Conservation (phyloP, 1,140 invertebrate species). For the Bicyclus anynana region DNA sequence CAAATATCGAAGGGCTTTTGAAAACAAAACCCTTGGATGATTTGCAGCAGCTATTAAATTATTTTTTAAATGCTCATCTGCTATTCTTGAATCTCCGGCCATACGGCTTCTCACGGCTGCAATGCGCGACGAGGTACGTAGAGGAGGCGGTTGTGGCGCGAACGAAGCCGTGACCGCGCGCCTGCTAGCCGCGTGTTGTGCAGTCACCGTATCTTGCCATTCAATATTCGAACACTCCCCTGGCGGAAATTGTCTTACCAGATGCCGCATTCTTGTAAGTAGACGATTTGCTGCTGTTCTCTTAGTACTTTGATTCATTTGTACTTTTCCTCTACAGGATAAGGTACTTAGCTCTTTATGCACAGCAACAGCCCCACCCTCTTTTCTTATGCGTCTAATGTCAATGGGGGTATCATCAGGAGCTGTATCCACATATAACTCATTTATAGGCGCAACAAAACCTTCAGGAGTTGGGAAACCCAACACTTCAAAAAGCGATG, state of each 20-base stretch:
- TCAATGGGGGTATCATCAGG: conserved; percentile 46
- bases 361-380: conserved; percentile 56
- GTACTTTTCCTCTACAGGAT: conserved; percentile 40
- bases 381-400: conserved; percentile 47
- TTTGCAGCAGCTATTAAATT: conserved; percentile 37
- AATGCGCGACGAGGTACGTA: conserved; percentile 24
- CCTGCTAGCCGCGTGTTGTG: conserved; percentile 56
- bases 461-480: conserved; percentile 41
- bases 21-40: conserved; percentile 46
- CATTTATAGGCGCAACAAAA: conserved; percentile 27
- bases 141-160: conserved; percentile 47
- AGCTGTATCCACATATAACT: conserved; percentile 31
- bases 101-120: conserved; percentile 45
- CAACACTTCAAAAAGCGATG: conserved; percentile 43
- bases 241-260: conserved; percentile 57
- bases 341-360: conserved; percentile 57
- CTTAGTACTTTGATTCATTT: conserved; percentile 60
- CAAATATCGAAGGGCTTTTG: conserved; percentile 49
- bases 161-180: conserved; percentile 63
- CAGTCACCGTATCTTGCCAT: conserved; percentile 56
- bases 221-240: conserved; percentile 44
- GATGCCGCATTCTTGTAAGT: conserved; percentile 44
- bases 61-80: conserved; percentile 40
- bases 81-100: conserved; percentile 45
- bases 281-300: conserved; percentile 59